Evolutionary conservation across 2,888 invertebrate genomes (phyloP).

Genomic region (Leucozona laternaria): DNA sequence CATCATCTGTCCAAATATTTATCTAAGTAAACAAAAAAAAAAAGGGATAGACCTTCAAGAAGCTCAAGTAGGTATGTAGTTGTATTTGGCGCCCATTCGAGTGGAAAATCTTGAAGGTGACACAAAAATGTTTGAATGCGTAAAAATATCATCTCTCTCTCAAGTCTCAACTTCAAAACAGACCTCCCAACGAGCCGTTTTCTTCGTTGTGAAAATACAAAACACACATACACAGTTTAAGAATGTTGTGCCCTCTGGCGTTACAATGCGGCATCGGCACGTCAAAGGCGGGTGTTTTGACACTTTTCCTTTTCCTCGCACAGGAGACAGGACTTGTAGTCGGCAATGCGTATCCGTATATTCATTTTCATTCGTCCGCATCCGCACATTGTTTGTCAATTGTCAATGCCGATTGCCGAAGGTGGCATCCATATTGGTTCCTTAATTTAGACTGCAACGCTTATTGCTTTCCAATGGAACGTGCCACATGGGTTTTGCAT

Average conservation of each 20-base stretch:
- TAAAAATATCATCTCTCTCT: constrained; percentile 15
- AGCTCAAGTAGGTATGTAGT: constrained; percentile 5
- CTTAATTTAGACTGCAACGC: constrained; percentile 66
- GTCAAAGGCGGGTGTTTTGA: constrained; percentile 35
- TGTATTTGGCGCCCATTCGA: constrained; percentile 40
- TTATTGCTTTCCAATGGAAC: constrained; percentile 73
- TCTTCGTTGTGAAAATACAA: not conserved
- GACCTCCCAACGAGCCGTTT: constrained; percentile 52
- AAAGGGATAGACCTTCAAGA: constrained; percentile 21
- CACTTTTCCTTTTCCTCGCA: constrained; percentile 32
- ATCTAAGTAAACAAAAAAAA: not conserved
- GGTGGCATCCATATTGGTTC: constrained; percentile 60
- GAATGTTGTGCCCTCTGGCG: constrained; percentile 12
- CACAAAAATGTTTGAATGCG: constrained; percentile 47
- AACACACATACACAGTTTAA: not conserved
- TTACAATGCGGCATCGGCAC: constrained; percentile 52
- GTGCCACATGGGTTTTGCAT: constrained; percentile 64
- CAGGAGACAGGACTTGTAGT: not conserved
- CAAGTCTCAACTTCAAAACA: not conserved
- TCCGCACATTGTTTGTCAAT: constrained; percentile 52
- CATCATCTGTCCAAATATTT: constrained; percentile 72
- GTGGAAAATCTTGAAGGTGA: constrained; percentile 65
- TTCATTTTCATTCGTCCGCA: constrained; percentile 33
- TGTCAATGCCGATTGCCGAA: constrained; percentile 23
- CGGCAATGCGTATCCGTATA: not conserved